phyloP scores from a whole-genome alignment of 2,113 vertebrate species.

The Ictidomys tridecemlineatus region DNA sequence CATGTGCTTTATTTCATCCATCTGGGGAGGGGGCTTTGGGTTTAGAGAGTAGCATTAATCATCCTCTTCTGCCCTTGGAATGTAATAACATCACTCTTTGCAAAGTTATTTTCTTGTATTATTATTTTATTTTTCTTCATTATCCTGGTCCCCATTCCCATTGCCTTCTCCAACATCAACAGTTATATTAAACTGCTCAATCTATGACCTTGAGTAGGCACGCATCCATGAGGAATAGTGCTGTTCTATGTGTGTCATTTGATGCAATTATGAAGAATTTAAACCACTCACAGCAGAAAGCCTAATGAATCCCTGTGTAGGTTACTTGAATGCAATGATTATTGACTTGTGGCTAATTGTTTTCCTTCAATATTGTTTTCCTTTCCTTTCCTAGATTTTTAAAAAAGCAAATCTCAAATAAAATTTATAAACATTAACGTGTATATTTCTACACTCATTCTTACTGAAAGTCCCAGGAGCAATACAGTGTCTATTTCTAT shows the following conservation, averaged over 20 bases:
- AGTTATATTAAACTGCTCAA: neutral
- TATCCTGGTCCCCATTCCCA: neutral
- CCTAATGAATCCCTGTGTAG: neutral
- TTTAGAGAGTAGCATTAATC: neutral
- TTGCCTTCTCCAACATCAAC: neutral
- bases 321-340: neutral
- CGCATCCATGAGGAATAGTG: neutral
- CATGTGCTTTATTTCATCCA: neutral
- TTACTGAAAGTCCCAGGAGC: too few species aligned
- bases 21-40: neutral
- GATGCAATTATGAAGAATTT: neutral
- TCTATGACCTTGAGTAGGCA: neutral
- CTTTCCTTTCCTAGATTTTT: neutral
- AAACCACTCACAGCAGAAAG: neutral
- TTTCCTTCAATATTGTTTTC: neutral
- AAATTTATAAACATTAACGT: neutral
- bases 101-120: conserved; percentile 12
- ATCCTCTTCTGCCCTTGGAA: neutral
- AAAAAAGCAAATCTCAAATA: neutral
- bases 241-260: neutral
- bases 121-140: neutral
- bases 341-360: neutral
- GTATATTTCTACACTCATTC: neutral
- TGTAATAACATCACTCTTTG: neutral
- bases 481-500: neutral